Conservation (phyloP, 1,140 invertebrate species). For the Pseudomyrmex pallidus region DNA sequence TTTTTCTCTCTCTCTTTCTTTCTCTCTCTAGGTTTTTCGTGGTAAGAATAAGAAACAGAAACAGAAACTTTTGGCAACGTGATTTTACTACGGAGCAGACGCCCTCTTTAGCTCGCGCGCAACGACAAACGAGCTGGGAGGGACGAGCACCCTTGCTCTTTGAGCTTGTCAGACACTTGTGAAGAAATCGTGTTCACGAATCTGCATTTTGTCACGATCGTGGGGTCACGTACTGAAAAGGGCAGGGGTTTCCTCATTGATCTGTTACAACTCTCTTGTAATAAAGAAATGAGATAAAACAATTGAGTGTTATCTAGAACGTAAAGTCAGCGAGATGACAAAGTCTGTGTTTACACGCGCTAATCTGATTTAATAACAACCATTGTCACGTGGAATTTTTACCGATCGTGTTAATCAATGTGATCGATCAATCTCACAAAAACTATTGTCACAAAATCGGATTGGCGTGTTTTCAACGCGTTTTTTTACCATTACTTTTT, state of each 20-base stretch:
- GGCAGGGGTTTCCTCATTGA: constrained; percentile 54
- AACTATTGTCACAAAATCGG: too few species aligned
- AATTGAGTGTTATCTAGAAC: constrained; percentile 54
- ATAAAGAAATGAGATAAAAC: constrained; percentile 2
- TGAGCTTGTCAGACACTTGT: constrained; percentile 35
- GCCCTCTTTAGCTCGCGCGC: not conserved
- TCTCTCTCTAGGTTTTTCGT: not conserved
- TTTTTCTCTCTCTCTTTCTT: too few species aligned
- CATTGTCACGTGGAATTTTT: too few species aligned
- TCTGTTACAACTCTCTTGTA: constrained; percentile 48
- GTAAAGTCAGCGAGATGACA: constrained; percentile 29
- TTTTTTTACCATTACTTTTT: constrained; percentile 35
- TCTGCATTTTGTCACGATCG: constrained; percentile 63
- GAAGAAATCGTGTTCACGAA: constrained; percentile 57
- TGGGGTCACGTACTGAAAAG: constrained; percentile 18
- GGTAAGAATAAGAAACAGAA: constrained; percentile 39
- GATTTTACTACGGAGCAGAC: constrained; percentile 50
- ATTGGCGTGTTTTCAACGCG: too few species aligned
- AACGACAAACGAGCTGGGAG: constrained; percentile 49
- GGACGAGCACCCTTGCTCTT: constrained; percentile 46
- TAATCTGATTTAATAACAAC: too few species aligned
- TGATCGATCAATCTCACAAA: too few species aligned
- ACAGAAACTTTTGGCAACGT: constrained; percentile 40
- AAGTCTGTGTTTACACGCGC: not conserved
- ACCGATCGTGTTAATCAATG: too few species aligned